Percentiles rank a stretch among this genome's conserved stretches.
phyloP scores from a whole-genome alignment of 2,888 invertebrate genomes.

The Orthonychiurus folsomi region DNA sequence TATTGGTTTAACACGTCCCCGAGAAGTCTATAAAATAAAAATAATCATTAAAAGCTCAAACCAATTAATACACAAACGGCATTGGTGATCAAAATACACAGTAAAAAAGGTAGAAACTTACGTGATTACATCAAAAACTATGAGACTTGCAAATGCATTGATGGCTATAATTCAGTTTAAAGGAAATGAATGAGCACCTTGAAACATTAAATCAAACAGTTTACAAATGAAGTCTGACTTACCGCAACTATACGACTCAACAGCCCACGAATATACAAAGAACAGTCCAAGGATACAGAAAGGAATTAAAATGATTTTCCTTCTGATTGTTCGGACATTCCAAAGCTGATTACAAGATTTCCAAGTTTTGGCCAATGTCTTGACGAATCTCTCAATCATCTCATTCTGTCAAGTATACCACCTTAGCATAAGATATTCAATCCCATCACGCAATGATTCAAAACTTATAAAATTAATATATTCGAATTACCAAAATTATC shows the following conservation, averaged over 20 bases:
- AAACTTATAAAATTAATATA: no score
- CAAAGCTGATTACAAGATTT: conserved; percentile 27
- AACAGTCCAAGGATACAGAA: conserved; percentile 24
- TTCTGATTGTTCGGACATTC: conserved; percentile 27
- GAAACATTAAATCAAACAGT: conserved; percentile 2
- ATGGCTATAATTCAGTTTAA: conserved; percentile 35
- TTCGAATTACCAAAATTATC: no score
- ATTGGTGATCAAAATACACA: background rate
- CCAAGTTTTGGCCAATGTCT: background rate
- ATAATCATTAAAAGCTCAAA: background rate
- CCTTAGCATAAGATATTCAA: no score
- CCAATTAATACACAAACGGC: background rate
- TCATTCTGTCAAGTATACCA: no score
- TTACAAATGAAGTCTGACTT: conserved; percentile 6
- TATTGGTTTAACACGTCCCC: conserved; percentile 35
- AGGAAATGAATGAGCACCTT: conserved; percentile 12
- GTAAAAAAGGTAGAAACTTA: no score
- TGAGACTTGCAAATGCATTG: conserved; percentile 30
- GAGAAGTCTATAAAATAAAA: conserved; percentile 24
- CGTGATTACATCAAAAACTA: conserved; percentile 36
- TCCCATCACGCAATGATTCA: no score
- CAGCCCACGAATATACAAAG: conserved; percentile 29
- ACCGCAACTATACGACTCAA: conserved; percentile 37
- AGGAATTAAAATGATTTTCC: conserved; percentile 32
- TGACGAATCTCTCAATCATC: background rate